Percentiles rank a stretch among this genome's conserved stretches.
These are phyloP conservation scores for Chrysochloris asiatica DNA, from an alignment of 2,113 vertebrate genomes.

Conservation along the genomic window DNA sequence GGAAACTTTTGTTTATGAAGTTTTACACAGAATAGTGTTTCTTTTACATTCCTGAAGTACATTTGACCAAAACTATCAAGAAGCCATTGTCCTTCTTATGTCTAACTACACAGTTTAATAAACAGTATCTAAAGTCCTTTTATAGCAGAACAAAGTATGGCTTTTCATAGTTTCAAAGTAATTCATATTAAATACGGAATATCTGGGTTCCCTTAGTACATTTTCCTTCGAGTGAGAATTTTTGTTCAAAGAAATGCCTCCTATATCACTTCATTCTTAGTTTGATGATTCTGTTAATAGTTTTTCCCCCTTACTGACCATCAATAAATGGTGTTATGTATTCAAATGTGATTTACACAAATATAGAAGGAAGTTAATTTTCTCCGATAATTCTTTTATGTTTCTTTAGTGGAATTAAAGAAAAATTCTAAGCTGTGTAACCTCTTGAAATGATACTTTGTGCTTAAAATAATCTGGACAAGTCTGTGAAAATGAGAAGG, in stretches of 20 bases:
- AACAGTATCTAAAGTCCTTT: constrained; percentile 54
- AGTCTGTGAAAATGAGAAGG: constrained; percentile 72
- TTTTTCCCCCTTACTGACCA: background rate
- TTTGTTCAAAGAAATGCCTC: background rate
- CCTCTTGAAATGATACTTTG: constrained; percentile 33
- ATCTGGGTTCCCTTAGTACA: background rate
- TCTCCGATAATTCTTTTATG: constrained; percentile 20
- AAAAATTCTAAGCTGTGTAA: constrained; percentile 62
- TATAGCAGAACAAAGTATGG: constrained; percentile 29
- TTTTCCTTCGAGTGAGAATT: background rate
- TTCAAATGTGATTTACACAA: background rate
- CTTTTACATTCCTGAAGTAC: constrained; percentile 72
- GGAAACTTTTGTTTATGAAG: constrained; percentile 28
- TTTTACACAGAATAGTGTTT: constrained; percentile 49
- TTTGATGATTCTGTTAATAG: background rate
- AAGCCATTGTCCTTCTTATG: constrained; percentile 24
- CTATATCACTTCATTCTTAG: background rate
- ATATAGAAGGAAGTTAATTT: background rate
- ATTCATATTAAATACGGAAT: constrained; percentile 5
- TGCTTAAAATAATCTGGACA: constrained; percentile 68
- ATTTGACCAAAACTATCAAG: constrained; percentile 46
- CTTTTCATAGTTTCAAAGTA: constrained; percentile 24
- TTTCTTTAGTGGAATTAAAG: constrained; percentile 60
- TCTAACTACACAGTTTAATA: constrained; percentile 54
- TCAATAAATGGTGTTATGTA: background rate